A percentile compares a stretch with the other conserved stretches of the same genome.
Evolutionary conservation across 2,888 invertebrate genomes (phyloP).

Genomic region (Mesorhabditis sp.): DNA sequence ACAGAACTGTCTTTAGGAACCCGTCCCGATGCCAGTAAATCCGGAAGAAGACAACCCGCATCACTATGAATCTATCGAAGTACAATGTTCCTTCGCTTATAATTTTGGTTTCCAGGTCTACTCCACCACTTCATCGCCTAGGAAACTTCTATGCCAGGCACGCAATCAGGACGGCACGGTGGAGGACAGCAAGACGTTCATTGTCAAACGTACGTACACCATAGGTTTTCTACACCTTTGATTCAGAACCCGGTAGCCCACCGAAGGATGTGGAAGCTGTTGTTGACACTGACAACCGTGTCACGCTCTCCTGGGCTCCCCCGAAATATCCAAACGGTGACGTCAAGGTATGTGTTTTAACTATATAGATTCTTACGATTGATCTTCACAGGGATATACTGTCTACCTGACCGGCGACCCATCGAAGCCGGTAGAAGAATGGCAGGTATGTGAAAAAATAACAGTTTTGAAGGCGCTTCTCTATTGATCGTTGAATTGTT

Average conservation of each 20-base stretch:
- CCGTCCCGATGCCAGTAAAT: slow-evolving; percentile 45
- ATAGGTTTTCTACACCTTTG: not conserved
- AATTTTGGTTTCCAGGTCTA: slow-evolving; percentile 25
- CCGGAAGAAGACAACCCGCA: slow-evolving; percentile 37
- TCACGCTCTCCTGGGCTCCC: slow-evolving; percentile 51
- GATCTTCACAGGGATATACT: slow-evolving; percentile 43
- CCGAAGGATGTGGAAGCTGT: slow-evolving; percentile 44
- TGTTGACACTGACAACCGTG: slow-evolving; percentile 54
- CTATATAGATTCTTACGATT: not conserved
- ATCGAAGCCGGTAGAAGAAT: slow-evolving; percentile 49
- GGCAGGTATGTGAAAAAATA: slow-evolving; percentile 34
- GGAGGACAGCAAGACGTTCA: slow-evolving; percentile 45
- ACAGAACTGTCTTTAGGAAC: slow-evolving; percentile 30
- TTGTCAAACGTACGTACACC: slow-evolving; percentile 43
- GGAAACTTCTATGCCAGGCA: slow-evolving; percentile 52
- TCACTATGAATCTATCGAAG: slow-evolving; percentile 45
- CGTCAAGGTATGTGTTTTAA: slow-evolving; percentile 31
- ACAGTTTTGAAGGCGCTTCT: not conserved
- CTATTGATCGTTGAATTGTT: not conserved
- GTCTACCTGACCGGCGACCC: slow-evolving; percentile 56
- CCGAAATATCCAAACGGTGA: slow-evolving; percentile 54
- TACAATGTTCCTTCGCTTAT: not conserved
- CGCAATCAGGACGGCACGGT: slow-evolving; percentile 53
- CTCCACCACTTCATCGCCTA: slow-evolving; percentile 45
- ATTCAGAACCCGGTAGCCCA: slow-evolving; percentile 52